phyloP scores from a whole-genome alignment of 92 coral and sea anemone species.

The Phenganax subtilis region DNA sequence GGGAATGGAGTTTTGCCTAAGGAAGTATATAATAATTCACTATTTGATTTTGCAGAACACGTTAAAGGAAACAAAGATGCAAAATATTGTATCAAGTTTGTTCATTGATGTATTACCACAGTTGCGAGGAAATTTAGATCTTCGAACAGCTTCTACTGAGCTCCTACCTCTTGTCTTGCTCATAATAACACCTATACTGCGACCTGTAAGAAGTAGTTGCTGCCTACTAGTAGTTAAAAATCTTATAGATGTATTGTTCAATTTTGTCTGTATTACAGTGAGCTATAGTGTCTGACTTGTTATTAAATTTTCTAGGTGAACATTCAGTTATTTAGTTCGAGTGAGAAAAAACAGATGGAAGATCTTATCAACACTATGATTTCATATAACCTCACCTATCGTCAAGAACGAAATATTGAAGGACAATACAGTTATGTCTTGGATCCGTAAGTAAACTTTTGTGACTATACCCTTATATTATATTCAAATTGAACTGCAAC shows the following conservation, averaged over 20 bases:
- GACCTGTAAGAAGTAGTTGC: slow-evolving; percentile 68
- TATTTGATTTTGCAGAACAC: slow-evolving; percentile 51
- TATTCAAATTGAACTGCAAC: not conserved
- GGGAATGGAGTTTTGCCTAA: not conserved
- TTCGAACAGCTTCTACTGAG: slow-evolving; percentile 63
- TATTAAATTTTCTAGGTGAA: slow-evolving; percentile 55
- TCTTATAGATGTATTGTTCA: too few relatives aligned
- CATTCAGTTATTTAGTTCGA: slow-evolving; percentile 75
- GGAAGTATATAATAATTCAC: not conserved
- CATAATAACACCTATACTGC: slow-evolving; percentile 75
- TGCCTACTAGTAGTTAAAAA: not conserved
- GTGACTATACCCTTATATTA: not conserved
- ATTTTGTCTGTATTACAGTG: too few relatives aligned
- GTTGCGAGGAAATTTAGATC: slow-evolving; percentile 57
- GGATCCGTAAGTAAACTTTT: slow-evolving; percentile 75
- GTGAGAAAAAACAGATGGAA: slow-evolving; percentile 83
- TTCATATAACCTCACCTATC: slow-evolving; percentile 85
- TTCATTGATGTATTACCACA: slow-evolving; percentile 71
- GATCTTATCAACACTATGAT: slow-evolving; percentile 94
- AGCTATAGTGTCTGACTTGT: not conserved
- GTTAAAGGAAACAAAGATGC: slow-evolving; percentile 57
- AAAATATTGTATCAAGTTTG: slow-evolving; percentile 61
- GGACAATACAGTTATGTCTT: slow-evolving; percentile 84
- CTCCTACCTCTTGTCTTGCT: slow-evolving; percentile 72
- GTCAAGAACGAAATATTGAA: slow-evolving; percentile 81